These are phyloP conservation scores for Solenodon paradoxus DNA, from an alignment of 2,113 vertebrate genomes.

Conservation along the genomic window DNA sequence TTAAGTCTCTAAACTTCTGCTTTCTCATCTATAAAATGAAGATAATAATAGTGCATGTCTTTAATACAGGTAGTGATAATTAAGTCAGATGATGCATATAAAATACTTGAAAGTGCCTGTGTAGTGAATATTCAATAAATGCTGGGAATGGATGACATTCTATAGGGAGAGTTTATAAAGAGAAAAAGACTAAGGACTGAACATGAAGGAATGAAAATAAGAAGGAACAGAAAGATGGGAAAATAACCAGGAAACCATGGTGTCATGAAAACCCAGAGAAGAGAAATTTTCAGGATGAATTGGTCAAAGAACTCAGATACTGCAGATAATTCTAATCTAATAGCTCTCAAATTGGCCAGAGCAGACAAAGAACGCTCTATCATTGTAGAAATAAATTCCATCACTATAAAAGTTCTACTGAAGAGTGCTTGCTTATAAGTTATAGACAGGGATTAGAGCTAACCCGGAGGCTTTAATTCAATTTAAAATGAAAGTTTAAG, in stretches of 20 bases:
- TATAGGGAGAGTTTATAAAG: not conserved
- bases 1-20: not conserved
- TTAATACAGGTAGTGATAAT: not conserved
- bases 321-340: not conserved
- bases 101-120: not conserved
- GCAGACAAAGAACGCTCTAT: not conserved
- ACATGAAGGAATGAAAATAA: too few relatives aligned
- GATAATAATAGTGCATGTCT: not conserved
- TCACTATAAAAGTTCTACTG: not conserved
- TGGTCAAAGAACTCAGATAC: not conserved
- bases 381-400: not conserved
- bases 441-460: not conserved
- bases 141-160: not conserved
- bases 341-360: not conserved
- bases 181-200: not conserved
- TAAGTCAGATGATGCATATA: not conserved
- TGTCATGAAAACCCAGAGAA: not conserved
- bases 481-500: not conserved
- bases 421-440: not conserved
- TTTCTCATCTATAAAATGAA: constrained; percentile 31
- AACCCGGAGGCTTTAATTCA: not conserved
- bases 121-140: not conserved
- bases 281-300: not conserved
- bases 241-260: not conserved
- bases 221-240: not conserved